A percentile compares a stretch with the other conserved stretches of the same genome.
Conservation (phyloP, 2,113 vertebrate genomes). For the Muntiacus muntjak region DNA sequence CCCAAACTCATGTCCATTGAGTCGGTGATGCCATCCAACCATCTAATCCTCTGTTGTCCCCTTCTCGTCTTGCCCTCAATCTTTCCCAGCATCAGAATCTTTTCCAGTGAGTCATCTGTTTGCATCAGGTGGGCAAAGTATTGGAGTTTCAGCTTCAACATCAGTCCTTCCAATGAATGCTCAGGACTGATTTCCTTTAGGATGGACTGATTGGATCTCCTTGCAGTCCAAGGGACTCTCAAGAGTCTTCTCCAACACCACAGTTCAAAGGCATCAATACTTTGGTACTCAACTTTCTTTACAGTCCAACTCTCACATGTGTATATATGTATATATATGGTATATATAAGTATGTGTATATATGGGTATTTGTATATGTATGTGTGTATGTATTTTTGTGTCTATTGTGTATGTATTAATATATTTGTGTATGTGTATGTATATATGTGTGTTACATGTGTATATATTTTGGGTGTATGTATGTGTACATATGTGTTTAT, state of each 20-base stretch:
- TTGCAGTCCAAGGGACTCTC: background rate
- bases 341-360: background rate
- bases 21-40: background rate
- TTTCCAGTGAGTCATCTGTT: background rate
- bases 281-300: background rate
- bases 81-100: background rate
- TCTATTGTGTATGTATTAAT: background rate
- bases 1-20: background rate
- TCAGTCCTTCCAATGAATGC: background rate
- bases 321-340: background rate
- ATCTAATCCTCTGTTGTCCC: background rate
- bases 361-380: background rate
- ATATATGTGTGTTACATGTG: background rate
- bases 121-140: background rate
- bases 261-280: background rate
- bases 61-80: background rate
- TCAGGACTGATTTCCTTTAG: background rate
- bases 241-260: background rate
- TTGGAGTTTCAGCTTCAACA: background rate
- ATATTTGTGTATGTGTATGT: background rate
- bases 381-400: background rate
- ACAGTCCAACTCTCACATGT: background rate
- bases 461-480: background rate
- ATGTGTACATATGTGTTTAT: background rate
- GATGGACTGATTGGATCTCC: background rate